These are phyloP conservation scores for Xiphias gladius DNA, from an alignment of 2,113 vertebrate species.

Conservation along the genomic window DNA sequence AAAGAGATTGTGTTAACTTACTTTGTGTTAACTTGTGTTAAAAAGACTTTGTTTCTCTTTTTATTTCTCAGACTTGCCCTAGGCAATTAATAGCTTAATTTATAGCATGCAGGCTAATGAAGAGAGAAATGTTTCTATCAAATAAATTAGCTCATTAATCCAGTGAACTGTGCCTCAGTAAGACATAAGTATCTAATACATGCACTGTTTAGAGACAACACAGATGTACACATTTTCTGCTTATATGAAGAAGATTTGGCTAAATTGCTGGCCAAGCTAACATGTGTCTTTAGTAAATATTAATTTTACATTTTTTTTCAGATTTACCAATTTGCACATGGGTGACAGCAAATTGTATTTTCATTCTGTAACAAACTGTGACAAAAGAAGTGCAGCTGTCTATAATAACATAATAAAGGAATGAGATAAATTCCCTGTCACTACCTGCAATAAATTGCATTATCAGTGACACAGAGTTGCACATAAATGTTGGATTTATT, in stretches of 20 bases:
- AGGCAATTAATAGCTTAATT: constrained; percentile 56
- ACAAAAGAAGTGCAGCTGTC: not conserved
- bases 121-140: constrained; percentile 54
- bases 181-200: constrained; percentile 28
- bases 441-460: not conserved
- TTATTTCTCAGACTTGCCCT: constrained; percentile 32
- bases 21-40: too few species aligned
- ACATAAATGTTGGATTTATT: not conserved
- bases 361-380: not conserved
- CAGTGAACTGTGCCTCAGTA: constrained; percentile 29
- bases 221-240: not conserved
- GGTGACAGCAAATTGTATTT: not conserved
- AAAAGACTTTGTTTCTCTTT: constrained; percentile 29
- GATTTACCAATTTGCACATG: not conserved
- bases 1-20: constrained; percentile 1
- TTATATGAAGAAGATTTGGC: not conserved
- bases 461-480: not conserved
- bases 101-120: constrained; percentile 58
- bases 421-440: not conserved
- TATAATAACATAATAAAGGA: not conserved
- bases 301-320: not conserved
- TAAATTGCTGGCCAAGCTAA: not conserved
- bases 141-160: constrained; percentile 65
- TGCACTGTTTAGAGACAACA: constrained; percentile 23
- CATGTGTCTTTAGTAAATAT: not conserved